phyloP scores from a whole-genome alignment of 2,888 invertebrate species.

The Tachina lurida region DNA sequence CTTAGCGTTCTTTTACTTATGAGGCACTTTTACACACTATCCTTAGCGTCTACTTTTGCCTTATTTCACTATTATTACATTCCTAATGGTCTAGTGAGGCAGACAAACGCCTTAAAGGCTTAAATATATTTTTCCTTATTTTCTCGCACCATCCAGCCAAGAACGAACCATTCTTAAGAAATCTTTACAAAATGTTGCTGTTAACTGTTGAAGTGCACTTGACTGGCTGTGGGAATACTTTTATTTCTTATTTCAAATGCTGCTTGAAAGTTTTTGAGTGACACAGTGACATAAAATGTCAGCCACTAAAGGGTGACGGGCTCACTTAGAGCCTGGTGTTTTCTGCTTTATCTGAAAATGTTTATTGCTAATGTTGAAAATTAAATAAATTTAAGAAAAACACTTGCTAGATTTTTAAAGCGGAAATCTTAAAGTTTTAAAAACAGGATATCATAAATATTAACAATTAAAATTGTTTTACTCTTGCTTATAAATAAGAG shows the following conservation, averaged over 20 bases:
- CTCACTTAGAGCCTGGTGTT: conserved; percentile 36
- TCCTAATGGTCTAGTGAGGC: conserved; percentile 41
- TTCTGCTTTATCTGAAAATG: not conserved
- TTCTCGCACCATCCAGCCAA: not conserved
- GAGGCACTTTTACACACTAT: not conserved
- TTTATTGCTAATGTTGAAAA: not conserved
- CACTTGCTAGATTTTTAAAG: not conserved
- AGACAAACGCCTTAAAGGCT: conserved; percentile 69
- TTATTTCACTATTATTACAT: conserved; percentile 9
- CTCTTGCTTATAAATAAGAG: no score
- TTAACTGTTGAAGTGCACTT: conserved; percentile 11
- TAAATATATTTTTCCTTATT: conserved; percentile 36
- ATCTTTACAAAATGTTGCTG: not conserved
- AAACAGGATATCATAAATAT: no score
- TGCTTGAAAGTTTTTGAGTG: conserved; percentile 66
- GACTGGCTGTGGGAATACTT: conserved; percentile 1
- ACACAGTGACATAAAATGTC: conserved; percentile 72
- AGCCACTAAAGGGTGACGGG: conserved; percentile 64
- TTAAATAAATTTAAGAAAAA: not conserved
- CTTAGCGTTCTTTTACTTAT: not conserved
- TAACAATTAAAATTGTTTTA: no score
- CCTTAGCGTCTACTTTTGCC: not conserved
- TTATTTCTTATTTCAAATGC: conserved; percentile 51
- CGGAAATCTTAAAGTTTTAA: not conserved
- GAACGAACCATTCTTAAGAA: conserved; percentile 4